Conservation (phyloP, 2,888 invertebrate species). For the Drosophila antonietae region DNA sequence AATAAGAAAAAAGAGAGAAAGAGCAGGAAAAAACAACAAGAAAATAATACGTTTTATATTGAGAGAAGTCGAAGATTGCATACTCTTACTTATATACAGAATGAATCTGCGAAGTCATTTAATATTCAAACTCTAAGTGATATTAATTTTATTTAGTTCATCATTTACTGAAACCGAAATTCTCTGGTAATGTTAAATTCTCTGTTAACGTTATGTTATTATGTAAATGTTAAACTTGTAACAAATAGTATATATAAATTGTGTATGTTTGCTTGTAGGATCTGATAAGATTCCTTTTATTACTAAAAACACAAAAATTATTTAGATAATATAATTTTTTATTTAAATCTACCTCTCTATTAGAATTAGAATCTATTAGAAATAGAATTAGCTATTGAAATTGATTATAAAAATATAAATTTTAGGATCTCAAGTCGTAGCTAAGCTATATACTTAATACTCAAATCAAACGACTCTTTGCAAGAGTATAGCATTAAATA, state of each 20-base stretch:
- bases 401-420: not conserved
- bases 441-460: too few relatives aligned
- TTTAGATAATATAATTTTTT: not conserved
- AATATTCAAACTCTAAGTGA: too few relatives aligned
- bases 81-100: not conserved
- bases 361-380: too few relatives aligned
- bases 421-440: too few relatives aligned
- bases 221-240: too few relatives aligned
- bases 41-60: not conserved
- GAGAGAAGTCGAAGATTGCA: not conserved
- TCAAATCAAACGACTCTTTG: not conserved
- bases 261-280: too few relatives aligned
- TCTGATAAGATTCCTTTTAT: not conserved
- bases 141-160: too few relatives aligned
- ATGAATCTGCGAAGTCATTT: not conserved
- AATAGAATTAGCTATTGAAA: not conserved
- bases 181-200: too few relatives aligned
- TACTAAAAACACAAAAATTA: not conserved
- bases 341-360: too few relatives aligned
- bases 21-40: constrained; percentile 12
- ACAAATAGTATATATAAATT: too few relatives aligned
- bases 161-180: too few relatives aligned
- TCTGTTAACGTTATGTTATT: too few relatives aligned
- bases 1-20: not conserved
- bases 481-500: constrained; percentile 4